A percentile compares a stretch with the other conserved stretches of the same genome.
phyloP scores from a whole-genome alignment of 2,113 vertebrate genomes.

The Aegithalos caudatus region DNA sequence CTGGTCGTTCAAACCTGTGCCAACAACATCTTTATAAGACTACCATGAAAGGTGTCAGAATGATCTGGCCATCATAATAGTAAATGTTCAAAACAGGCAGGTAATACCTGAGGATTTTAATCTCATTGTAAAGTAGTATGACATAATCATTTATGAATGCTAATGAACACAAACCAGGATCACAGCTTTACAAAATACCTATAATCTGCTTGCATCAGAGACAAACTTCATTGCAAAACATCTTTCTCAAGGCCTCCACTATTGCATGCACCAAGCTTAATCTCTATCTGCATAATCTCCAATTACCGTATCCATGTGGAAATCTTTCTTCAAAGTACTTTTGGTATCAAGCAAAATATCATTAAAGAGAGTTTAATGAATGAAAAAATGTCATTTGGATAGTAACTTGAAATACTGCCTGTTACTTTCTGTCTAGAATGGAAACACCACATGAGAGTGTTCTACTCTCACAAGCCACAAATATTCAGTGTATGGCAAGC shows the following conservation, averaged over 20 bases:
- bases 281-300: background rate
- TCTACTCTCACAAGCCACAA: background rate
- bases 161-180: background rate
- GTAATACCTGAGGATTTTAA: background rate
- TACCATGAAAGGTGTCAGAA: background rate
- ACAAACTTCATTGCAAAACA: background rate
- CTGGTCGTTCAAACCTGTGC: background rate
- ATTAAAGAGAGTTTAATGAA: background rate
- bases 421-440: background rate
- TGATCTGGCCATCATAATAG: background rate
- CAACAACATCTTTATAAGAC: background rate
- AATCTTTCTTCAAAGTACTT: background rate
- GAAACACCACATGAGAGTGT: background rate
- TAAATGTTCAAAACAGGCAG: background rate
- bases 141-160: background rate
- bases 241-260: background rate
- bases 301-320: background rate
- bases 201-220: background rate
- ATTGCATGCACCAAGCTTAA: background rate
- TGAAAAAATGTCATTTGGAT: background rate
- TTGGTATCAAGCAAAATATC: background rate
- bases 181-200: background rate
- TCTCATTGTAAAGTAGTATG: background rate
- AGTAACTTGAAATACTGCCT: background rate
- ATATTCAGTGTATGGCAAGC: background rate